A percentile compares a stretch with the other conserved stretches of the same genome.
Conservation (phyloP, 2,113 vertebrate species). For the Lycaon pictus region DNA sequence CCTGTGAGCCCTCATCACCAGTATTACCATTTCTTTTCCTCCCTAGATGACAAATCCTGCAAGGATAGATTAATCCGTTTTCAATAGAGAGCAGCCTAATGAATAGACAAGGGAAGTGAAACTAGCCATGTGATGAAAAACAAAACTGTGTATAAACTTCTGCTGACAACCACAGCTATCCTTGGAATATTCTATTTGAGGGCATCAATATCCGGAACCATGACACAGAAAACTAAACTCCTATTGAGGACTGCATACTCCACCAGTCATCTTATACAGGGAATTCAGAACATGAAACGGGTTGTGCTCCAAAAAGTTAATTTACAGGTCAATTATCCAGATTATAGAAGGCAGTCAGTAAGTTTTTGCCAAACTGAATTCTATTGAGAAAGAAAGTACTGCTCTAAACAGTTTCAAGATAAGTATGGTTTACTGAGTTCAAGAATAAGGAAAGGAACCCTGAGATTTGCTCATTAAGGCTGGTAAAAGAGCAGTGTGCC, state of each 20-base stretch:
- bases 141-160: not conserved
- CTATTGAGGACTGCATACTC: not conserved
- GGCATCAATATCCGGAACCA: not conserved
- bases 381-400: not conserved
- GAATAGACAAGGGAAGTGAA: not conserved
- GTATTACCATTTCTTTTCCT: not conserved
- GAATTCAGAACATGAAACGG: not conserved
- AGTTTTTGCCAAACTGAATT: not conserved
- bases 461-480: not conserved
- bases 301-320: not conserved
- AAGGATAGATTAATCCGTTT: not conserved
- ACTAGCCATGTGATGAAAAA: not conserved
- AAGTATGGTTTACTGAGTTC: not conserved
- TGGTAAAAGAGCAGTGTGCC: not conserved
- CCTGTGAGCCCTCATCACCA: not conserved
- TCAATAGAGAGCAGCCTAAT: not conserved
- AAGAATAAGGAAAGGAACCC: not conserved
- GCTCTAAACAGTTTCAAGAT: not conserved
- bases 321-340: not conserved
- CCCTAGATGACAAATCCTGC: not conserved
- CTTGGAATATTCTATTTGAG: not conserved
- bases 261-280: not conserved
- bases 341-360: not conserved
- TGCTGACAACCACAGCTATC: not conserved
- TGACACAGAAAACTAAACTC: not conserved